These are phyloP conservation scores for Baccha elongata DNA, from an alignment of 2,888 invertebrate genomes.

Conservation along the genomic window DNA sequence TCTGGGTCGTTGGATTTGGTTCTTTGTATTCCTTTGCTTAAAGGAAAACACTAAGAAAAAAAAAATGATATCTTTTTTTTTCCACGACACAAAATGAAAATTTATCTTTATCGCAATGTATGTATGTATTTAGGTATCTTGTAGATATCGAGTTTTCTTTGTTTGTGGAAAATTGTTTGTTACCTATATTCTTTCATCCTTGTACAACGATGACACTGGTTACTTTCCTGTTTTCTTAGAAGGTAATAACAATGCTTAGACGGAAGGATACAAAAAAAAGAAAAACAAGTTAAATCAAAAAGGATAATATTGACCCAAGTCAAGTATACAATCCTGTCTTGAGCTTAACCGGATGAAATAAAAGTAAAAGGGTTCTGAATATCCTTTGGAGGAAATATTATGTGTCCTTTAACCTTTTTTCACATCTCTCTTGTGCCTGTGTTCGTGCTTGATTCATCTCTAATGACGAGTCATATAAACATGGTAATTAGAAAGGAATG, in stretches of 20 bases:
- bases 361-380: slow-evolving; percentile 45
- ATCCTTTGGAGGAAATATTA: slow-evolving; percentile 16
- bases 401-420: slow-evolving; percentile 2
- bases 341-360: slow-evolving; percentile 23
- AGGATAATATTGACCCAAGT: slow-evolving; percentile 51
- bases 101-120: slow-evolving; percentile 53
- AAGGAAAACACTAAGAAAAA: slow-evolving; percentile 39
- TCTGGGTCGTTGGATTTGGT: slow-evolving; percentile 45
- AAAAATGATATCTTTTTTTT: background rate
- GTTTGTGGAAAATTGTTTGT: slow-evolving; percentile 11
- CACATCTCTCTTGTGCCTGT: background rate
- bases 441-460: background rate
- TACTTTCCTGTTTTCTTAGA: slow-evolving; percentile 56
- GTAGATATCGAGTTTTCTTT: background rate
- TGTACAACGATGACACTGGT: slow-evolving; percentile 54
- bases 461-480: slow-evolving; percentile 34
- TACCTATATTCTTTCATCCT: slow-evolving; percentile 49
- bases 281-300: slow-evolving; percentile 7
- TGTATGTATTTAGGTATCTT: slow-evolving; percentile 3
- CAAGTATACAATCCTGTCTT: background rate
- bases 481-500: slow-evolving; percentile 50
- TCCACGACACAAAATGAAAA: slow-evolving; percentile 54
- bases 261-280: slow-evolving; percentile 19
- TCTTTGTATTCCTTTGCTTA: slow-evolving; percentile 36
- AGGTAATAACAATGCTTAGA: slow-evolving; percentile 52